Evolutionary conservation across 2,113 vertebrate species (phyloP), one percentile per base, ranked within the genome.

Genomic region (Plecotus auritus): DNA sequence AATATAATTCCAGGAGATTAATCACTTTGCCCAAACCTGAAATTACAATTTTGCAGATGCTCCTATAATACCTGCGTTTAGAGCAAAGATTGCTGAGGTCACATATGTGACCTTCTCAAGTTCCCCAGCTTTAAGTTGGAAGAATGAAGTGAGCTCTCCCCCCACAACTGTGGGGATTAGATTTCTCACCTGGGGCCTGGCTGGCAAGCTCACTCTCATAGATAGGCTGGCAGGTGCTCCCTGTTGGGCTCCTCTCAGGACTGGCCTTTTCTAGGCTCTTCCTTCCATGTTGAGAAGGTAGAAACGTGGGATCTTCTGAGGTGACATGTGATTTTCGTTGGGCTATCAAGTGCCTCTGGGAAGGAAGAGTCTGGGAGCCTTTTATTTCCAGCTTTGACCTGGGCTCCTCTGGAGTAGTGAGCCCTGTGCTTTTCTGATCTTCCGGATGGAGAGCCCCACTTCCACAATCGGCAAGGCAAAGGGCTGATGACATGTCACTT

Each of bases 161-260:
- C 17, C 16, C 0, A 26, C 42, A 35, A 23, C 49, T 14, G n/a
- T 9, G 17, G 73, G 9, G 12, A 28, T 23, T 42, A 2, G 2
- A 9, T 88, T 59, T 88, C 95, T 92, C 80, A 97, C 97, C 96
- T 83, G 91, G 45, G n/a, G 22, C 54, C 42, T 54, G 77, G 35
- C 10, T 70, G 49, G 28, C 13, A 32, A 88, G 59, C 54, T 97
- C 77, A 56, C 32, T 49, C 23, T 95, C 92, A 77, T 87, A 95
- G 66, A 90, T 1, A 26, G 81, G 72, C 35, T 92, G 84, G 42
- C 7, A 88, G 20, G 18, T 11, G 45, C 26, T 69, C 13, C 4
- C 67, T 0, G 0, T 1, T 1, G 1, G 54, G 51, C 26, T 83
- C 51, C 16, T 90, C 23, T 90, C 35, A 30, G 67, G 26, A 40